Base-by-base conservation (phyloP, 1,140 invertebrate species). In the Solen grandis region DNA sequence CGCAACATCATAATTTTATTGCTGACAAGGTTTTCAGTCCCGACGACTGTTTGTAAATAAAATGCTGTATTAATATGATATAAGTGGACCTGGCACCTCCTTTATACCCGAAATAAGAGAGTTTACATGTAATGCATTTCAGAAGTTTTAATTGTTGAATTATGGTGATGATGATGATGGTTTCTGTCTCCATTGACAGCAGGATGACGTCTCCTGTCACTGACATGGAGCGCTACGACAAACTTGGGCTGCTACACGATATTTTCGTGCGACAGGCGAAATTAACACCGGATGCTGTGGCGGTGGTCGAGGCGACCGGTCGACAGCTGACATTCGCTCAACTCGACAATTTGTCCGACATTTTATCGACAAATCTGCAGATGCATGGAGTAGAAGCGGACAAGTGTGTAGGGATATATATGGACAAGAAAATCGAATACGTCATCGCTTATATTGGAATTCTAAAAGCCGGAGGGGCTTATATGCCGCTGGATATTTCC, bases 381-480 rank as follows among this genome's bases (percentile, higher is more conserved):
- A 46, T 57, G 5, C 72, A 55, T 5, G 91, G 91, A 13, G 88
- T 91, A 0, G 46, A 27, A 36, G 82, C 87, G 22, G 87, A 91
- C 38, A 90, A 76, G 0, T 83, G 88, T 66, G 92, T 93, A 27
- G 92, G 90, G n/a, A 92, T 93, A 36, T 91, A 92, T 66, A 90
- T 93, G 88, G 92, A 93, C 62, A 89, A 91, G 79, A 88, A 88
- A 65, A 84, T 92, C 0, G 90, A 93, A 59, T 93, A 90, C 73
- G 86, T 88, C 13, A 78, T 93, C n/a, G 82, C 91, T 31, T 93
- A 94, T 72, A 93, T 94, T 75, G 91, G 92, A 19, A 93, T 93
- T 50, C 86, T 94, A 3, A 93, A 93, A 90, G 92, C 93, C 35
- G 92, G 93, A 38, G 92, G 89, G 5, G 93, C 92, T 10, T 93